Base-by-base conservation (phyloP, 2,797 vertebrate species). In the Molossus alvarezi region DNA sequence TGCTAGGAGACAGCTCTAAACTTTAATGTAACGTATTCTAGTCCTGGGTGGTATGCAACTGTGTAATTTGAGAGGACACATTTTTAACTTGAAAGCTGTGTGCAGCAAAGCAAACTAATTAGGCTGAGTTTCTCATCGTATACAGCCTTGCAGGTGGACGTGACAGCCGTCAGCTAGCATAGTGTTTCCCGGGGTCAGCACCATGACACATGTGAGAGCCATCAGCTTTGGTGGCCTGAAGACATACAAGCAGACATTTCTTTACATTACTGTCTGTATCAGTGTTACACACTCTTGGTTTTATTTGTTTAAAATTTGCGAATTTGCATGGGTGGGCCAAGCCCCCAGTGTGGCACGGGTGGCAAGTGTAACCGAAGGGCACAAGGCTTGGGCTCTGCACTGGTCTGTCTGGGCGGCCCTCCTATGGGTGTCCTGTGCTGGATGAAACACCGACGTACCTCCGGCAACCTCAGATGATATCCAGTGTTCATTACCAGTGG, bases 101-200 rank as follows among this genome's bases (percentile, higher is more conserved):
- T 33, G 11, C 45, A 64, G 62, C 60, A 83, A 18, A 83, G 69
- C 33, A 25, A 67, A 85, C 75, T 17, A 58, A 25, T 45, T 17
- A 73, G 83, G 48, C 20, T 73, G 69, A 13, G 1, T 37, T 65
- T 94, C 75, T 95, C 10, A 3, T 29, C 33, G 14, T 5, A n/a
- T 17, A 12, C 18, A 72, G 48, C 48, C 60, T 48, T 17, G 25
- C 20, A 45, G 27, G 60, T n/a, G 18, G 48, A 17, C 2, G 13
- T 27, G 17, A 48, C 6, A 1, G 2, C 55, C 6, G 0, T 33
- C 14, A 14, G 9, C 55, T 58, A 14, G 20, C 15, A 0, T 25
- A 23, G n/a, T 21, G 18, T 29, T 79, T 57, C 57, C 45, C 25
- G 1, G 58, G 64, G 45, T 53, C 64, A 37, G 25, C 23, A 48